phyloP scores from a whole-genome alignment of 2,797 vertebrate species.

The Enteromius afrohamiltoni region DNA sequence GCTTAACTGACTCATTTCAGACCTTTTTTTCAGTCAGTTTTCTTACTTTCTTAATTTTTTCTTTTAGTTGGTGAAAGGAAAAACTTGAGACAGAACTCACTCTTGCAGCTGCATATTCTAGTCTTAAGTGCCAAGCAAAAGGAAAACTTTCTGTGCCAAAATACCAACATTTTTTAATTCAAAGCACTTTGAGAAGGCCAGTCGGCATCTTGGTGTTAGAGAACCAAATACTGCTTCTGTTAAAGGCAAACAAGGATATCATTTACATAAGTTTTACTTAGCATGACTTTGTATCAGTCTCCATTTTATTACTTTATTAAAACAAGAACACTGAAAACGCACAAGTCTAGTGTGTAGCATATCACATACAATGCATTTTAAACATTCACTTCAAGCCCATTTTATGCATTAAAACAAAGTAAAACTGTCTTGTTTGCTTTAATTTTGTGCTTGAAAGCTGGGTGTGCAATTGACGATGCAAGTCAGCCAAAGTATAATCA shows the following conservation, averaged over 20 bases:
- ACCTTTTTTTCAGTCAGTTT: not conserved
- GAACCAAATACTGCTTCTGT: not conserved
- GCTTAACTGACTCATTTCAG: not conserved
- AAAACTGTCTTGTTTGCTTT: not conserved
- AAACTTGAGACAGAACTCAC: not conserved
- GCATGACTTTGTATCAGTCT: not conserved
- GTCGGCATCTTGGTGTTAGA: not conserved
- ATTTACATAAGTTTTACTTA: not conserved
- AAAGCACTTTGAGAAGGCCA: constrained; percentile 7
- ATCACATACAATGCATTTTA: not conserved
- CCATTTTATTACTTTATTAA: not conserved
- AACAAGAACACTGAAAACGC: not conserved
- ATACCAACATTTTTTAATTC: constrained; percentile 3
- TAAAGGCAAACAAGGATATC: not conserved
- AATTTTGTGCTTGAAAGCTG: not conserved
- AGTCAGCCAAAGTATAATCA: constrained; percentile 20
- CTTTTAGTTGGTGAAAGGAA: not conserved
- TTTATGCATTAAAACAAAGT: not conserved
- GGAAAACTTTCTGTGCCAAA: constrained; percentile 30
- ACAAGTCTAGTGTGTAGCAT: not conserved
- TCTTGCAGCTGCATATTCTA: not conserved
- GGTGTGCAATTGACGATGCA: not conserved
- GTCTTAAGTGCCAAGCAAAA: not conserved
- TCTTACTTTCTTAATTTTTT: not conserved
- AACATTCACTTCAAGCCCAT: not conserved